These are phyloP conservation scores for Esperia sulphurella DNA, from an alignment of 2,888 invertebrate genomes.

Conservation along the genomic window DNA sequence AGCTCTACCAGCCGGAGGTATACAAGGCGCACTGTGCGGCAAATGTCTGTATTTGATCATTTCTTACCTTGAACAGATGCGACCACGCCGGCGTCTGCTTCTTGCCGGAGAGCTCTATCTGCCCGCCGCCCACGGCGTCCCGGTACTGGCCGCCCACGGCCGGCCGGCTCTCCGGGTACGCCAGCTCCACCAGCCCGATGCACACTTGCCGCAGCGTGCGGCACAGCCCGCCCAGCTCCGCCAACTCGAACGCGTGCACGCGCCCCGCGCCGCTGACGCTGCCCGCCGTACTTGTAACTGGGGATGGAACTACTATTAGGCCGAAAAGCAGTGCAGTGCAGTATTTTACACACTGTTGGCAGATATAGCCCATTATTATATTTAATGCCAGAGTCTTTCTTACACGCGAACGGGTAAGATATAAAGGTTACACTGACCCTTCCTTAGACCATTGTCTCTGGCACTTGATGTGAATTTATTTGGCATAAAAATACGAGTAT, in stretches of 20 bases:
- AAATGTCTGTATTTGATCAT: no score
- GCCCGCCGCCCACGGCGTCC: constrained; percentile 35
- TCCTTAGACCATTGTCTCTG: no score
- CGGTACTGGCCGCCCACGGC: constrained; percentile 82
- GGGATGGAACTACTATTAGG: no score
- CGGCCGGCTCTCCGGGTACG: constrained; percentile 88
- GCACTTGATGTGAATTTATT: no score
- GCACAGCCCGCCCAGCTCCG: constrained; percentile 85
- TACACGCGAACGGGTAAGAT: no score
- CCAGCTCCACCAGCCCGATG: constrained; percentile 90
- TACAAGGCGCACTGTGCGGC: constrained; percentile 86
- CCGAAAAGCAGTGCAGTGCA: no score
- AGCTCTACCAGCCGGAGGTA: constrained; percentile 92
- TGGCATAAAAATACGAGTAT: no score
- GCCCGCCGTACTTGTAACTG: constrained; percentile 15
- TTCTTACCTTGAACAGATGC: constrained; percentile 84
- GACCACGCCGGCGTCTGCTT: constrained; percentile 85
- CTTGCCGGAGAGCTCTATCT: constrained; percentile 33
- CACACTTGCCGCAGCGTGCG: constrained; percentile 88
- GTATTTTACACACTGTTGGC: no score
- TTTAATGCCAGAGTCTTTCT: no score
- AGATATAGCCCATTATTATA: no score
- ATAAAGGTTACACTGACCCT: no score
- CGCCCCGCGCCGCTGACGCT: constrained; percentile 29
- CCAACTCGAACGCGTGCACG: constrained; percentile 83